Conservation (phyloP, 2,888 invertebrate genomes). For the Drosophila hamatofila region DNA sequence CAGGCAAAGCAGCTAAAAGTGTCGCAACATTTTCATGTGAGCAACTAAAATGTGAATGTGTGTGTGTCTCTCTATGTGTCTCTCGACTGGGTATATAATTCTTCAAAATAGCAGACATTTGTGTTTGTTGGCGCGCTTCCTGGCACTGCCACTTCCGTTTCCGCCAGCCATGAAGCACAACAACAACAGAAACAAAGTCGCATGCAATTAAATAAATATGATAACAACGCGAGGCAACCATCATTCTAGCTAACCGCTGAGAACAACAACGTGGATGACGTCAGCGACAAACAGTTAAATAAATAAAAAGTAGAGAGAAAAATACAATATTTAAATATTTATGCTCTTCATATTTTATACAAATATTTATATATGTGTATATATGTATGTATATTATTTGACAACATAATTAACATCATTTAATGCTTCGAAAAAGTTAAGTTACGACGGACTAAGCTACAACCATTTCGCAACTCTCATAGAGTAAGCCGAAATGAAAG, state of each 20-base stretch:
- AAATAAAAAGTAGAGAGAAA: constrained; percentile 33
- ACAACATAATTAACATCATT: constrained; percentile 68
- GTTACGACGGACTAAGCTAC: background rate
- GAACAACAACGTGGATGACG: constrained; percentile 17
- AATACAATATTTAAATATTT: constrained; percentile 24
- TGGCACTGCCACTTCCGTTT: constrained; percentile 80
- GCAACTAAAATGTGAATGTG: constrained; percentile 41
- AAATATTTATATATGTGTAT: background rate
- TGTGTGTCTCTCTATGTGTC: constrained; percentile 10
- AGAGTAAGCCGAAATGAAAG: background rate
- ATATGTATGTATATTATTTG: constrained; percentile 33
- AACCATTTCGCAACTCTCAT: background rate
- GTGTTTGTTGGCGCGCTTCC: constrained; percentile 80
- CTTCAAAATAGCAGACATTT: constrained; percentile 80
- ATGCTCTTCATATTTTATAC: constrained; percentile 12
- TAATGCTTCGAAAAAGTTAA: constrained; percentile 19
- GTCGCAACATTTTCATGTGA: constrained; percentile 48
- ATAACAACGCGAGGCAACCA: constrained; percentile 44
- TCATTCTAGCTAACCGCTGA: constrained; percentile 28
- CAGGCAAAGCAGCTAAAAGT: constrained; percentile 32
- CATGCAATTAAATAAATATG: constrained; percentile 80
- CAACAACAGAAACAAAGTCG: constrained; percentile 55
- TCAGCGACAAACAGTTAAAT: constrained; percentile 43
- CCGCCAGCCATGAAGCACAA: constrained; percentile 53
- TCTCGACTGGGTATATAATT: constrained; percentile 67